phyloP scores from a whole-genome alignment of 2,888 invertebrate species.

The Mythimna vitellina region DNA sequence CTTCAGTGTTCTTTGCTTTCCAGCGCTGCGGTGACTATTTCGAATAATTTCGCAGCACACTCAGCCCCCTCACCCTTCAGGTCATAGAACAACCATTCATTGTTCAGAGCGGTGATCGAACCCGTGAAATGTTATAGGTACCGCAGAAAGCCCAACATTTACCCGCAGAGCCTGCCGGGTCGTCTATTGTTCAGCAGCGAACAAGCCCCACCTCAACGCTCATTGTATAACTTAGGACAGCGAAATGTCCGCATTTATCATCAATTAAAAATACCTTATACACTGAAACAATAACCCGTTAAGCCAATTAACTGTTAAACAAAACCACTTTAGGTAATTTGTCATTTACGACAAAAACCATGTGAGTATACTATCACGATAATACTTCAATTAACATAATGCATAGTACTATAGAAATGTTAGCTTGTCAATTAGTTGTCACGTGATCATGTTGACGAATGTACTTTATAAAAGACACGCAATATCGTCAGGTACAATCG shows the following conservation, averaged over 20 bases:
- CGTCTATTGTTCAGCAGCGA: constrained; percentile 43
- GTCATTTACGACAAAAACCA: constrained; percentile 55
- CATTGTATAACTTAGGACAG: constrained; percentile 41
- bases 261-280: constrained; percentile 57
- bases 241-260: constrained; percentile 42
- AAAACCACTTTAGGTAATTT: constrained; percentile 49
- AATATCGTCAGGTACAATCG: constrained; percentile 69
- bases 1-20: too few relatives aligned
- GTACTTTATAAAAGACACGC: constrained; percentile 51
- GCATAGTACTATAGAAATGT: constrained; percentile 53
- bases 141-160: constrained; percentile 39
- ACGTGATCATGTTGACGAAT: constrained; percentile 50
- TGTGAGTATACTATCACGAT: constrained; percentile 42
- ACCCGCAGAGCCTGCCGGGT: constrained; percentile 28
- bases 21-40: too few relatives aligned
- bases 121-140: constrained; percentile 26
- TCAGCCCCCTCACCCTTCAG: background rate
- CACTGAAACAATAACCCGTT: constrained; percentile 57
- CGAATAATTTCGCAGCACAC: background rate
- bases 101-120: constrained; percentile 28
- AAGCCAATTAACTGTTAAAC: constrained; percentile 38
- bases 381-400: constrained; percentile 53
- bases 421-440: constrained; percentile 56
- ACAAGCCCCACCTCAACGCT: constrained; percentile 27
- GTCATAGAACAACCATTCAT: constrained; percentile 7